Evolutionary conservation across 2,113 vertebrate species (phyloP), one percentile per base, ranked within the genome.

Genomic region (Xiphias gladius): DNA sequence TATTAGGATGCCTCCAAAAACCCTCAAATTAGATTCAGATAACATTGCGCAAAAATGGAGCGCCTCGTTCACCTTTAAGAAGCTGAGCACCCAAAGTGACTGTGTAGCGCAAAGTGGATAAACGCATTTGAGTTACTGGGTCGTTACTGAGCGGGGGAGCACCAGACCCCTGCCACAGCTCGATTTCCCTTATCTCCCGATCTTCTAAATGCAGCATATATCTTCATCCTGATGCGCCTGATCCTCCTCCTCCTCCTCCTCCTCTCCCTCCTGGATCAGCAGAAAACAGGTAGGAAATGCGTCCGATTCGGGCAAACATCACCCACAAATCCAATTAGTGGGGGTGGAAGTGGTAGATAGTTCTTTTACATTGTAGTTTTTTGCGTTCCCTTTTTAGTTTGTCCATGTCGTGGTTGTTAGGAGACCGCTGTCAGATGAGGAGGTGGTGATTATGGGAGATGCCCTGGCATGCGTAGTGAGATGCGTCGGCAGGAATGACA

Each of bases 271-370:
- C 69, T 63, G 80, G 82, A 86, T 46, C 81, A 55, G 57, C 80
- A 83, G 65, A 75, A n/a, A 64, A 80, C 90, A 89, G 93, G 91
- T 93, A 93, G 66, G 91, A 90, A 67, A 76, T 48, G 67, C 79
- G 76, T 63, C 71, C 39, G 24, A 81, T 68, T 61, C 75, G 16
- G 24, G 17, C 50, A 20, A 69, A 68, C 4, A 52, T 54, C 67
- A 58, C 74, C 46, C 63, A 82, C 59, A 73, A 22, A 70, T 74
- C 28, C 66, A 64, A 30, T 61, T 26, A 54, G 43, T 46, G 22
- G 2, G 2, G 46, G 39, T 9, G 63, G 54, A 62, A 48, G 71
- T 28, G 58, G 24, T 64, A 75, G 7, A 24, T 50, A 0, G 68
- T 78, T 7, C 19, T 76, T 57, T 57, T 11, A 26, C 28, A n/a